Percentiles rank a stretch among this genome's conserved stretches.
Conservation (phyloP, 2,113 vertebrate genomes). For the Podarcis muralis region DNA sequence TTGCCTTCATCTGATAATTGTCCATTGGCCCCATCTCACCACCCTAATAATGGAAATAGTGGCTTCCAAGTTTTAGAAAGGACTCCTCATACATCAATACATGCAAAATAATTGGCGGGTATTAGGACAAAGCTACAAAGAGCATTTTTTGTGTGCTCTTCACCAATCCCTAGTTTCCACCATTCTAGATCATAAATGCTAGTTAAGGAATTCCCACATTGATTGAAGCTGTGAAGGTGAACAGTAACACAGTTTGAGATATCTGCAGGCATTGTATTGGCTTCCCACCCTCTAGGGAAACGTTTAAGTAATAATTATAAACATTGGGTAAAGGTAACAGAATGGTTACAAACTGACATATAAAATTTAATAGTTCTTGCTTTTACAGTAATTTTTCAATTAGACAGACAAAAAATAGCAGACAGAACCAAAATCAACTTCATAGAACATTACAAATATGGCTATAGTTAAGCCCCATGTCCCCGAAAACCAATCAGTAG, state of each 20-base stretch:
- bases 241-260: not conserved
- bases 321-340: not conserved
- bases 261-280: not conserved
- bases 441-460: conserved; percentile 69
- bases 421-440: conserved; percentile 57
- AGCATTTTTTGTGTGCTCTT: not conserved
- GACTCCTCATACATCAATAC: not conserved
- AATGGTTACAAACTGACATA: conserved; percentile 76
- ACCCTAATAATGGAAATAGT: not conserved
- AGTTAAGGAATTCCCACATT: not conserved
- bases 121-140: not conserved
- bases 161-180: not conserved
- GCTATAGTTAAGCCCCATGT: conserved; percentile 69
- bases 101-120: not conserved
- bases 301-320: not conserved
- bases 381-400: conserved; percentile 73
- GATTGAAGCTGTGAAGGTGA: too few species aligned
- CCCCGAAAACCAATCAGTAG: conserved; percentile 68
- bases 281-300: not conserved
- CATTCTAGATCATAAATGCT: not conserved
- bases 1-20: not conserved
- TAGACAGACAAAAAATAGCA: conserved; percentile 61
- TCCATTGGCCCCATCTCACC: not conserved
- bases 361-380: conserved; percentile 82
- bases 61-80: not conserved